Base-by-base conservation (phyloP, 2,113 vertebrate genomes). In the Nothocercus julius region DNA sequence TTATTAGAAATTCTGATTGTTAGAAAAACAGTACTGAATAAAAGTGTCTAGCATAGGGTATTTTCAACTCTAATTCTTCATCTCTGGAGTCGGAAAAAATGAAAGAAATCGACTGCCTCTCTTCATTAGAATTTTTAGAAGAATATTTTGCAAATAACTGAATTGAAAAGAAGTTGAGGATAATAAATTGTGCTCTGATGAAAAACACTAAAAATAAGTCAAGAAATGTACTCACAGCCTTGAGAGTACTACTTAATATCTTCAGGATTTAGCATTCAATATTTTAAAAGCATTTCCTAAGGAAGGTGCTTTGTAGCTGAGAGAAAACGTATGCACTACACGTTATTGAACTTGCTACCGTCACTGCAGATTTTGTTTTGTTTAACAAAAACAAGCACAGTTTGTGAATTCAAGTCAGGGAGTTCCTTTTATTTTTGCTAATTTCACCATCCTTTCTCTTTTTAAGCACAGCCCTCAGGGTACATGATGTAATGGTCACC, bases 371-470 rank as follows among this genome's bases (percentile, higher is more conserved):
- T 97, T 96, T 97, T 97, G 94, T 97, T 95, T 93, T 97, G 96
- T 98, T 98, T 97, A 97, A 98, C 97, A 97, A 98, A 98, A 98
- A 97, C 96, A 97, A 97, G 95, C 94, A 93, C 95, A 93, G 95
- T 98, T 98, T 97, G 95, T 97, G 93, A 92, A 98, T 97, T 96
- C 96, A 97, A 97, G 93, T 97, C 97, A 98, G 98, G 97, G 96
- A 97, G 92, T 96, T 95, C 90, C 97, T 97, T 98, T 97, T 97
- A 95, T 97, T 97, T 97, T 97, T 97, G 95, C 95, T 97, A 97
- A 97, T 98, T 97, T 98, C 87, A 61, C 95, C 95, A 96, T 95
- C 96, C 96, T 95, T 97, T 98, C 95, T 98, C 96, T 97, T 96
- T 96, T 93, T 97, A 89, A 97, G 96, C 91, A 95, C 94, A 96